These are phyloP conservation scores for Lycophotia porphyrea DNA, from an alignment of 2,888 invertebrate species.

Conservation along the genomic window DNA sequence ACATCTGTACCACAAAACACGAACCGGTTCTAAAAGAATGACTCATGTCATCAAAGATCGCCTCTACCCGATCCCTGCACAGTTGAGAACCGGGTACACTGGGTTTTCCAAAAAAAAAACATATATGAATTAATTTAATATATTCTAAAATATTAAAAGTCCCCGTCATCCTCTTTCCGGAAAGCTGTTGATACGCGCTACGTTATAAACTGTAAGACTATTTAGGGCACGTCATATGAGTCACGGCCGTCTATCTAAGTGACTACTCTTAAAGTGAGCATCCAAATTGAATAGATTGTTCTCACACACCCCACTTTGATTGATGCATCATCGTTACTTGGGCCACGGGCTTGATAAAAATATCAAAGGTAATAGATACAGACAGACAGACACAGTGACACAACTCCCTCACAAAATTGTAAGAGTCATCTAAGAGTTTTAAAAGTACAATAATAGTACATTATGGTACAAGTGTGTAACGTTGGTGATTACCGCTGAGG, in stretches of 20 bases:
- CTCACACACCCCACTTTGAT: slow-evolving; percentile 42
- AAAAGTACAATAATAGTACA: no score
- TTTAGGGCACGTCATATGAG: slow-evolving; percentile 58
- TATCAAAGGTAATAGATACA: slow-evolving; percentile 17
- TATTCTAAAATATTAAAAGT: slow-evolving; percentile 34
- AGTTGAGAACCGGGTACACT: slow-evolving; percentile 34
- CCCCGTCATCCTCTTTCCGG: slow-evolving; percentile 39
- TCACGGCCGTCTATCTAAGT: slow-evolving; percentile 49
- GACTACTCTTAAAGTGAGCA: slow-evolving; percentile 39
- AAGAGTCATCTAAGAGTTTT: slow-evolving; percentile 19
- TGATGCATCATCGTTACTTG: slow-evolving; percentile 56
- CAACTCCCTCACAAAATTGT: slow-evolving; percentile 32
- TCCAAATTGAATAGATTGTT: slow-evolving; percentile 60
- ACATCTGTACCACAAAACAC: not conserved
- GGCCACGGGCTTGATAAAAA: slow-evolving; percentile 13
- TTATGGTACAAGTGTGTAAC: no score
- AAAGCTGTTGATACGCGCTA: slow-evolving; percentile 45
- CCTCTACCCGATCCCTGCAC: not conserved
- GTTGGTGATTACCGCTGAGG: no score
- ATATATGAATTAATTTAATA: slow-evolving; percentile 13
- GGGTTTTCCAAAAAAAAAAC: slow-evolving; percentile 31
- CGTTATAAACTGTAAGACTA: slow-evolving; percentile 49
- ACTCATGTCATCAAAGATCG: slow-evolving; percentile 39
- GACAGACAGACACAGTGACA: slow-evolving; percentile 14
- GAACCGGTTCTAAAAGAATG: slow-evolving; percentile 23